Evolutionary conservation across 2,888 invertebrate species (phyloP), one percentile per base, ranked within the genome.

Genomic region (Callyntrura guangdongensis): DNA sequence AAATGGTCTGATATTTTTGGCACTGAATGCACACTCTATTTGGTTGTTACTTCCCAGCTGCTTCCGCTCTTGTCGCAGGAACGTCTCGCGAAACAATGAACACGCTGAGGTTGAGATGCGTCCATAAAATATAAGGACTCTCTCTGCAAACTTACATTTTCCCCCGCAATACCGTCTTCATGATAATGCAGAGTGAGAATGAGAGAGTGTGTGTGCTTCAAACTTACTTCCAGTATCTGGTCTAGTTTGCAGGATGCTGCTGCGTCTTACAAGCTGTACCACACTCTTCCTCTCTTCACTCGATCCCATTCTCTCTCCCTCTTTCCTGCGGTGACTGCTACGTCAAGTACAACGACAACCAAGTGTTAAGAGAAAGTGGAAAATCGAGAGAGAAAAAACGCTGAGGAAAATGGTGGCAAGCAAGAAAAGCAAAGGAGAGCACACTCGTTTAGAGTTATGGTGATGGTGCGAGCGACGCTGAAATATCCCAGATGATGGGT

Each of bases 1-100:
- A 36, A 36, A 36, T 36, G 36, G 36, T 36, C 36, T 36, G 36
- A 36, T 36, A 6, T 36, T 36, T 36, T 36, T 36, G 36, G 36
- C 36, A 36, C 36, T 36, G 36, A 36, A 6, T 36, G 36, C 36
- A 6, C 36, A 4, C 36, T 36, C 36, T 36, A 36, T 36, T 36
- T 59, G 59, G 17, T 17, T 59, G n/a, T 59, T 59, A 77, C 17
- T 49, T 59, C 11, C 61, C 59, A n/a, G n/a, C 79, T 59, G 61
- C 81, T 81, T 81, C 81, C 81, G 61, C 59, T 84, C 59, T 49
- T 83, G 64, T 77, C 84, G 72, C 64, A 49, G 77, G 69, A 87
- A 72, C 77, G 67, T 79, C 91, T 85, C 59, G 5, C 69, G 56
- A 79, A 67, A 91, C 91, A 91, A 88, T 91, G 83, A 88, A 53